A percentile compares a stretch with the other conserved stretches of the same genome.
Conservation (phyloP, 1,140 invertebrate species). For the Drosophila serrata region DNA sequence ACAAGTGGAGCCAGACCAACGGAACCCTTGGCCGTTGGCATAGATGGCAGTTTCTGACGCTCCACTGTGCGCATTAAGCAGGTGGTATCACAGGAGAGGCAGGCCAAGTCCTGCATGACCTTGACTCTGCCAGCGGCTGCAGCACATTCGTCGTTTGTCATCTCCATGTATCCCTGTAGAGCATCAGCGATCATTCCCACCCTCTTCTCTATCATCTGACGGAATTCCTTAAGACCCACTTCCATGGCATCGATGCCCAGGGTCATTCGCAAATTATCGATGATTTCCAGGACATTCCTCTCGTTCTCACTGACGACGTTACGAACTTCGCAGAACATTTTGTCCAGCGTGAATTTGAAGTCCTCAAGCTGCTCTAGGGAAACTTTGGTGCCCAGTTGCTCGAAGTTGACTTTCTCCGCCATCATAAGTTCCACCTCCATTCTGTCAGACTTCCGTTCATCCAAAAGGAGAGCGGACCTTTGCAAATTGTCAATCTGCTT, state of each 20-base stretch:
- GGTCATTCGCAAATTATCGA: constrained; percentile 89
- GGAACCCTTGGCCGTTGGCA: constrained; percentile 86
- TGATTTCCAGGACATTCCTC: constrained; percentile 87
- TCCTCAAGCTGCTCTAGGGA: constrained; percentile 90
- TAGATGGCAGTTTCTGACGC: constrained; percentile 85
- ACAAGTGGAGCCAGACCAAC: constrained; percentile 88
- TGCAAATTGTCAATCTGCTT: constrained; percentile 44
- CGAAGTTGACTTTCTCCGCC: constrained; percentile 90
- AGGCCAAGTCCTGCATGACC: constrained; percentile 89
- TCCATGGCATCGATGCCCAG: constrained; percentile 90
- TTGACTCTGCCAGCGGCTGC: constrained; percentile 90
- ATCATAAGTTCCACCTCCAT: constrained; percentile 89
- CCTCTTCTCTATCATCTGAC: constrained; percentile 88
- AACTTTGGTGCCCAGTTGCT: constrained; percentile 89
- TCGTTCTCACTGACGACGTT: constrained; percentile 88
- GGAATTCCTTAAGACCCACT: constrained; percentile 88
- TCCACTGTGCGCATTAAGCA: constrained; percentile 89
- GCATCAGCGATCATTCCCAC: constrained; percentile 88
- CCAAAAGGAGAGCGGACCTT: constrained; percentile 51
- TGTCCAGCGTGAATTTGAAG: constrained; percentile 88
- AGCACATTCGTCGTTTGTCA: constrained; percentile 87
- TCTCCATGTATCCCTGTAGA: constrained; percentile 86
- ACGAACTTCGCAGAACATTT: constrained; percentile 88
- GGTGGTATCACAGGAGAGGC: constrained; percentile 91
- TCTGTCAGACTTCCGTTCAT: constrained; percentile 87